A percentile compares a stretch with the other conserved stretches of the same genome.
These are phyloP conservation scores for Fabriciana adippe DNA, from an alignment of 2,888 invertebrate species.

Conservation along the genomic window DNA sequence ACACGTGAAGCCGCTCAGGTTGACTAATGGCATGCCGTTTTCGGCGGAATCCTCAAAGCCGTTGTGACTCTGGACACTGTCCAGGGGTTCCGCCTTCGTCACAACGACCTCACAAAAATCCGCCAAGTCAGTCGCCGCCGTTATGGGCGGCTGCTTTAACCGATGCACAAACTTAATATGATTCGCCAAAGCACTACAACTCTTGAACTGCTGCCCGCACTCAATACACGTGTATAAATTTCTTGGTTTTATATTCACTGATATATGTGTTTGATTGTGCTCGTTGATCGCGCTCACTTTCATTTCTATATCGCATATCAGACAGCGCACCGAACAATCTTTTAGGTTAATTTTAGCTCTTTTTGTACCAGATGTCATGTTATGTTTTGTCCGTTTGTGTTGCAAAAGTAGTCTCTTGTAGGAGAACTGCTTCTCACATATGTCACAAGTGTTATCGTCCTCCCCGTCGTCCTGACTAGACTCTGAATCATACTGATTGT, in stretches of 20 bases:
- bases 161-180: conserved; percentile 75
- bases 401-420: conserved; percentile 68
- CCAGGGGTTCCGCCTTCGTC: conserved; percentile 80
- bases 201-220: conserved; percentile 70
- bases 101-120: conserved; percentile 83
- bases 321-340: conserved; percentile 70
- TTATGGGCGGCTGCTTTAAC: conserved; percentile 51
- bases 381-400: conserved; percentile 74
- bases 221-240: conserved; percentile 73
- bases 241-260: conserved; percentile 67
- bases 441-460: conserved; percentile 73
- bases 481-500: conserved; percentile 57
- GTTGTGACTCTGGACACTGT: conserved; percentile 76
- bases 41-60: conserved; percentile 65
- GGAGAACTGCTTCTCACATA: conserved; percentile 76
- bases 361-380: conserved; percentile 70
- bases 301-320: conserved; percentile 74
- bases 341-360: conserved; percentile 70
- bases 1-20: conserved; percentile 69
- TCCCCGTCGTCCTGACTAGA: conserved; percentile 71
- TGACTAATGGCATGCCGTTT: conserved; percentile 49
- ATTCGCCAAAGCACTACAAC: conserved; percentile 65
- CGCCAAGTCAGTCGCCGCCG: conserved; percentile 60
- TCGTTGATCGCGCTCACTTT: conserved; percentile 70
- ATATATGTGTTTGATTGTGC: conserved; percentile 72